A percentile compares a stretch with the other conserved stretches of the same genome.
Conservation (phyloP, 2,113 vertebrate genomes). For the Budorcas taxicolor region DNA sequence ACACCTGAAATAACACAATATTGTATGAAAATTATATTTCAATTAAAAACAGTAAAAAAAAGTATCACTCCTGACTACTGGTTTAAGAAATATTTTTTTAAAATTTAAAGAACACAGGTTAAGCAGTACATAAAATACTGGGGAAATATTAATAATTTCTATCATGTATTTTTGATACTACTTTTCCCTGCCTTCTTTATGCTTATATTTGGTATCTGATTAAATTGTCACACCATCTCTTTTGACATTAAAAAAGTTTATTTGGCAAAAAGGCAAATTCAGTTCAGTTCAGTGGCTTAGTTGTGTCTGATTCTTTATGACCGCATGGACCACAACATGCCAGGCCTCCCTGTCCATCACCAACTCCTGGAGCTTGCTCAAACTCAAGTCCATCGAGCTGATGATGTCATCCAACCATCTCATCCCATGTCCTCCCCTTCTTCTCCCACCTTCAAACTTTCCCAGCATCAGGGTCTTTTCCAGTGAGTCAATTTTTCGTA, state of each 20-base stretch:
- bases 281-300: not conserved
- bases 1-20: not conserved
- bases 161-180: not conserved
- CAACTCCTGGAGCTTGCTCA: not conserved
- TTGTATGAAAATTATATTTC: not conserved
- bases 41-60: not conserved
- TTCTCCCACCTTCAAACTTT: not conserved
- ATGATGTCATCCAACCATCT: not conserved
- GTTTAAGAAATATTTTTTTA: not conserved
- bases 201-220: not conserved
- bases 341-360: not conserved
- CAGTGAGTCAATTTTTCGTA: not conserved
- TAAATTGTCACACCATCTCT: not conserved
- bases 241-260: not conserved
- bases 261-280: not conserved
- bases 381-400: not conserved
- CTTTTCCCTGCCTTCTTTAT: not conserved
- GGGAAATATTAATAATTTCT: not conserved
- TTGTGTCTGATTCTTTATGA: not conserved
- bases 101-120: not conserved
- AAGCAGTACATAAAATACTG: not conserved
- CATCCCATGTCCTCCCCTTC: not conserved
- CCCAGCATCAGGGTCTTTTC: not conserved
- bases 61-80: not conserved
- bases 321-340: not conserved